A percentile compares a stretch with the other conserved stretches of the same genome.
phyloP scores from a whole-genome alignment of 1,140 invertebrate genomes.

The Drosophila kurseongensis region DNA sequence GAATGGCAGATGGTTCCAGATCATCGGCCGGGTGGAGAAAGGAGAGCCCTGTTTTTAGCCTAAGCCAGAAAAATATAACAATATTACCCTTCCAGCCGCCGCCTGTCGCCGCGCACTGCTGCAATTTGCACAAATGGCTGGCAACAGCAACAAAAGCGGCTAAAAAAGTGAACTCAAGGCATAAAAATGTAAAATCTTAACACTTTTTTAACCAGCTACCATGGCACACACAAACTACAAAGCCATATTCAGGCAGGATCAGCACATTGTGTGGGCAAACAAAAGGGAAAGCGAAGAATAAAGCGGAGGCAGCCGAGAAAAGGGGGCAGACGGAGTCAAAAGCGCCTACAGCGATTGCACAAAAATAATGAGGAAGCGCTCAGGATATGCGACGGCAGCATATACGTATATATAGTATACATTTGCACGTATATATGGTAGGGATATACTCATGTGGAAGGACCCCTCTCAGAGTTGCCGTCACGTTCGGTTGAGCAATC shows the following conservation, averaged over 20 bases:
- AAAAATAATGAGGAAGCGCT: constrained; percentile 80
- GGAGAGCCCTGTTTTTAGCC: neutral
- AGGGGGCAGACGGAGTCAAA: constrained; percentile 40
- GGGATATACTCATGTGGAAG: constrained; percentile 19
- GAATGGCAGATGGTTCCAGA: constrained; percentile 16
- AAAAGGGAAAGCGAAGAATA: constrained; percentile 54
- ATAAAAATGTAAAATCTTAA: constrained; percentile 79
- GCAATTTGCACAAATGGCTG: constrained; percentile 80
- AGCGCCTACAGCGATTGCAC: constrained; percentile 80
- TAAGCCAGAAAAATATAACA: constrained; percentile 12
- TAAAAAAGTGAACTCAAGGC: constrained; percentile 48
- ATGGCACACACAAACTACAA: constrained; percentile 5
- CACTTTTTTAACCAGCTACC: constrained; percentile 55
- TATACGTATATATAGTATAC: constrained; percentile 9
- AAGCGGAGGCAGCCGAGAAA: constrained; percentile 28
- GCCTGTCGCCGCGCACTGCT: constrained; percentile 41
- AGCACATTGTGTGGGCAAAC: constrained; percentile 55
- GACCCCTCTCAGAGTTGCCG: neutral
- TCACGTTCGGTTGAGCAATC: constrained; percentile 65
- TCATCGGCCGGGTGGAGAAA: constrained; percentile 6
- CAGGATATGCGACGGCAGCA: constrained; percentile 70
- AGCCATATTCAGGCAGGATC: constrained; percentile 33
- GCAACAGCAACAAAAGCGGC: constrained; percentile 58
- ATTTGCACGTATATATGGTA: constrained; percentile 8
- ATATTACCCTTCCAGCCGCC: constrained; percentile 21